Evolutionary conservation across 2,888 invertebrate species (phyloP), one percentile per base, ranked within the genome.

Genomic region (Mythimna ferrago): DNA sequence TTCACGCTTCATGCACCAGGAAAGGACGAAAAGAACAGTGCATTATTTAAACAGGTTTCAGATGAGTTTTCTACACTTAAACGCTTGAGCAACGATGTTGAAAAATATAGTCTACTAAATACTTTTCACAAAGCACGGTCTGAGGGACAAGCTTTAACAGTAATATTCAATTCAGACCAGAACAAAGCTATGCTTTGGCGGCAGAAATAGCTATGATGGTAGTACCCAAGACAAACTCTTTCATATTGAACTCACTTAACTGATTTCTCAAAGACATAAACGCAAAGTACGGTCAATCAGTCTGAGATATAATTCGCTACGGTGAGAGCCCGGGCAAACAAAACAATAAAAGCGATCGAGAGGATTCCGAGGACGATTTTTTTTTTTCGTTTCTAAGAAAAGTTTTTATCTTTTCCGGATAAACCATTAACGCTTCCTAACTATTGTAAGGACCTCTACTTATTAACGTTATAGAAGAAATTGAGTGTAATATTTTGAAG

Each of bases 321-420:
- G 38, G 48, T 75, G 21, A 54, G 16, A 61, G 32, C 32, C 9
- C 48, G 38, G 41, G 14, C 41, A 71, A 78, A 71, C 51, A 78
- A 78, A 71, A 78, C 61, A 61, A 71, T 78, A 51, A 75, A 78
- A 75, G 21, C 51, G 19, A 62, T 62, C 41, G 51, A 57, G 19
- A 32, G 21, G 21, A 71, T 48, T 41, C 38, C 54, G 48, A 56
- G 2, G 54, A 71, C 19, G 14, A 51, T 57, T 78, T 71, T 73
- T 72, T 73, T 72, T 78, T 56, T 71, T 16, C 56, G 21, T 62
- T 75, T 75, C 71, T 51, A 38, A 51, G 72, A 71, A 78, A 78
- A 62, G 79, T 79, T 75, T 74, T 79, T 75, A 79, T 79, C 74
- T 71, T 51, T 71, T 62, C 54, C 56, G 54, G 79, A 71, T 71